Percentiles rank a stretch among this genome's conserved stretches.
These are phyloP conservation scores for Sinocyclocheilus maitianheensis DNA, from an alignment of 2,113 vertebrate genomes.

Conservation along the genomic window DNA sequence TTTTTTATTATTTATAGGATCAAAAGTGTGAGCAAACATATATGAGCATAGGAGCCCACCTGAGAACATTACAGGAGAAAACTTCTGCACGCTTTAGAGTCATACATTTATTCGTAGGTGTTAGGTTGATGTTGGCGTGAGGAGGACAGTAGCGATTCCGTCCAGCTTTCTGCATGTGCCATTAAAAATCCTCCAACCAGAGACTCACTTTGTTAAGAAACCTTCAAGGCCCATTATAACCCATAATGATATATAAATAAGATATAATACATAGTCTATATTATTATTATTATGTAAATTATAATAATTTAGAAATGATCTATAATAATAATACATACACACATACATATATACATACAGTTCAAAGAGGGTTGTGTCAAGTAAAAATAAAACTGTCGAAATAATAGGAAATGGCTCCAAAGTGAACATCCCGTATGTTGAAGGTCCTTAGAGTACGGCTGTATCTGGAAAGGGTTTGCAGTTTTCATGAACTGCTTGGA, in stretches of 20 bases:
- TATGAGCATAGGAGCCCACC: not conserved
- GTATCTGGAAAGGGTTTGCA: slow-evolving; percentile 49
- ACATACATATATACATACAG: no score
- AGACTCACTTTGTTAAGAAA: slow-evolving; percentile 40
- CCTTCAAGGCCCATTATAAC: slow-evolving; percentile 51
- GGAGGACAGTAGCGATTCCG: not conserved
- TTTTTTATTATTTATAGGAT: not conserved
- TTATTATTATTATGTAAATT: no score
- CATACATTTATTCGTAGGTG: not conserved
- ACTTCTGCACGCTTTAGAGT: not conserved
- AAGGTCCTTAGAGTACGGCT: slow-evolving; percentile 35
- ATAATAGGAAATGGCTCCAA: slow-evolving; percentile 49
- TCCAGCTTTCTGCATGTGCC: slow-evolving; percentile 40
- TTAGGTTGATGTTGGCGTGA: slow-evolving; percentile 19
- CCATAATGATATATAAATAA: no score
- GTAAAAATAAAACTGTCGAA: slow-evolving; percentile 8
- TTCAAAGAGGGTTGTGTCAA: slow-evolving; percentile 43
- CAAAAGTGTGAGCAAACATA: slow-evolving; percentile 13
- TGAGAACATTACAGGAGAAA: not conserved
- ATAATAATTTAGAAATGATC: no score
- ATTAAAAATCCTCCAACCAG: slow-evolving; percentile 35
- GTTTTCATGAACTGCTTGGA: slow-evolving; percentile 14
- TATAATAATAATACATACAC: no score
- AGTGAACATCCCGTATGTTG: slow-evolving; percentile 48
- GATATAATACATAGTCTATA: no score